A percentile compares a stretch with the other conserved stretches of the same genome.
These are phyloP conservation scores for Melanostoma scalare DNA, from an alignment of 2,888 invertebrate genomes.

Conservation along the genomic window DNA sequence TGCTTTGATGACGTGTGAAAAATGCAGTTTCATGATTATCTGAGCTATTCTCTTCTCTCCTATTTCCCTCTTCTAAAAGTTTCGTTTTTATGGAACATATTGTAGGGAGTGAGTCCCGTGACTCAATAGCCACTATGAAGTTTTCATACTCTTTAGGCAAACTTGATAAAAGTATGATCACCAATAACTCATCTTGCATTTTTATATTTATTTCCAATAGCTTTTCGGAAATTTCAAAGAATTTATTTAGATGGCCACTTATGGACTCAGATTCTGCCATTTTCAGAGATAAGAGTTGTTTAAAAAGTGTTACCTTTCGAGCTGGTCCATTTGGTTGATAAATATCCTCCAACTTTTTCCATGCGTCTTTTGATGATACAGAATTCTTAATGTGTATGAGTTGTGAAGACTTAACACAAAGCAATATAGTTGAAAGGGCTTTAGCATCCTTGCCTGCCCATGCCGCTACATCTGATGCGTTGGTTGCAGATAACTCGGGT, in stretches of 20 bases:
- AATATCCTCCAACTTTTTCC: too few species aligned
- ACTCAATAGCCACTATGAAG: not conserved
- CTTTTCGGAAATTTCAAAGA: not conserved
- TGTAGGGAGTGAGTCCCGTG: not conserved
- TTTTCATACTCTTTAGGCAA: not conserved
- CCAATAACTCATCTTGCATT: not conserved
- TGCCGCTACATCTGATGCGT: not conserved
- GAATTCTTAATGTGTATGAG: slow-evolving; percentile 29
- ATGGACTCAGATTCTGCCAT: too few species aligned
- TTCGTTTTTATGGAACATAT: not conserved
- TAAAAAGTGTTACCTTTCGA: too few species aligned
- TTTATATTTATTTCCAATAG: not conserved
- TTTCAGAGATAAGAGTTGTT: too few species aligned
- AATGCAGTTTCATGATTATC: not conserved
- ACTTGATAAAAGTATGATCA: not conserved
- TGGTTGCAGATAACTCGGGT: not conserved
- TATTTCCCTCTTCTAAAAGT: not conserved
- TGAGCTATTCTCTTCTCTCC: not conserved
- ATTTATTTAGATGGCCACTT: too few species aligned
- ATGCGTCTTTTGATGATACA: too few species aligned
- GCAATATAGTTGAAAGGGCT: slow-evolving; percentile 38
- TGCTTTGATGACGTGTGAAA: slow-evolving; percentile 1
- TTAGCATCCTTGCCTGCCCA: slow-evolving; percentile 35
- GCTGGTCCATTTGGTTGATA: too few species aligned
- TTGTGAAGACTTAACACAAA: slow-evolving; percentile 49